Evolutionary conservation across 2,797 vertebrate genomes (phyloP), one percentile per base, ranked within the genome.

Genomic region (Lates japonicus): DNA sequence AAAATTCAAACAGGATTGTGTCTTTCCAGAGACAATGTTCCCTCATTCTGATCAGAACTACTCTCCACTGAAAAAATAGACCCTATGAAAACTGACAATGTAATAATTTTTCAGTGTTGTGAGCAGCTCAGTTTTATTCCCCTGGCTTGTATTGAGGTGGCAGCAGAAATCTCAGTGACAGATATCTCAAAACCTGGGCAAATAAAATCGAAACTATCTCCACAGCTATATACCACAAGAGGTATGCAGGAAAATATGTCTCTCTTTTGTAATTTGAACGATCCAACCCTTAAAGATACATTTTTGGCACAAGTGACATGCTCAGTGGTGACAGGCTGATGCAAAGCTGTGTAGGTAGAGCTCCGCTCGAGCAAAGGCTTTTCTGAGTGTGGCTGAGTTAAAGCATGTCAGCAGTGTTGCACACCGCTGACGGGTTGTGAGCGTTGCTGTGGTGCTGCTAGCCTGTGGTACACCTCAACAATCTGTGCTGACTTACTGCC

Each of bases 381-480:
- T 42, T 78, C 20, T 64, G 46, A 76, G 76, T 77, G 74, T 59
- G 70, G 64, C 68, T 74, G 66, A 83, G 79, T 75, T 77, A 46
- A 88, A 87, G 69, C 83, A 69, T 82, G 81, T 84, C 80, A 75
- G 82, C 86, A 55, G 70, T 81, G 80, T 87, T 2, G 25, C 70
- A 60, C 71, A 41, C 81, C 75, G 77, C 90, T 84, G 71, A 67
- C 75, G 83, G 85, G 66, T 88, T 71, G 22, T 35, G 75, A 89
- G 78, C 70, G 19, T 88, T 81, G 83, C 90, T 90, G 87, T 78
- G 90, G 84, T 66, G 76, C 78, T 71, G 80, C 86, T 81, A 25
- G 87, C 60, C 76, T 84, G 90, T 66, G 91, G 92, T 93, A 79
- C 73, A 86, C 92, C 93, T 94, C 93, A 94, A 93, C 91, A 93